phyloP scores from a whole-genome alignment of 2,888 invertebrate genomes.

The Agrypnus murinus region DNA sequence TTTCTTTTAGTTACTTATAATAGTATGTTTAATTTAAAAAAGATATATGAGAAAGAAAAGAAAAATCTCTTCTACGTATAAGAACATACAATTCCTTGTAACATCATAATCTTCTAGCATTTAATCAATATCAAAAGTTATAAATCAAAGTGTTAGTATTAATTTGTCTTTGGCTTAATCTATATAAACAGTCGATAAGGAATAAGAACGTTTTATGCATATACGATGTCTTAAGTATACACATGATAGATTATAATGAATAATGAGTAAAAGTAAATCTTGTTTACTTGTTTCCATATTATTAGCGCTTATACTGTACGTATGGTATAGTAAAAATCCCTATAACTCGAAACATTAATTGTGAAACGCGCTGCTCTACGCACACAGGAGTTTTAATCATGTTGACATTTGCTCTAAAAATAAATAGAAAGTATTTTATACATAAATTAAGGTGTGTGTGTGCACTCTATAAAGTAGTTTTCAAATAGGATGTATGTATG shows the following conservation, averaged over 20 bases:
- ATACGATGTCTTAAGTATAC: slow-evolving; percentile 4
- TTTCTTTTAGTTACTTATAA: no score
- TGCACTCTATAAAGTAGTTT: slow-evolving; percentile 7
- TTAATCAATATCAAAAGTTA: slow-evolving; percentile 12
- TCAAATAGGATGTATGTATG: slow-evolving; percentile 42
- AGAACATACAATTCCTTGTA: no score
- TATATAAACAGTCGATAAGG: slow-evolving; percentile 24
- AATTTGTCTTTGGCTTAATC: slow-evolving; percentile 15
- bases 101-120: background rate
- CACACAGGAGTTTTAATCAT: slow-evolving; percentile 1
- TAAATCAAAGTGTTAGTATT: slow-evolving; percentile 1
- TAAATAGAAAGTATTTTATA: slow-evolving; percentile 27
- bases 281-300: slow-evolving; percentile 16
- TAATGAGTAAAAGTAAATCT: slow-evolving; percentile 30
- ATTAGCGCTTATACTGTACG: slow-evolving; percentile 7
- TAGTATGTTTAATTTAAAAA: no score
- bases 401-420: slow-evolving; percentile 25
- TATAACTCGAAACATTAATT: slow-evolving; percentile 12
- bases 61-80: no score
- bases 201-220: slow-evolving; percentile 20
- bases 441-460: slow-evolving; percentile 41
- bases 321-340: background rate
- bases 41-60: no score
- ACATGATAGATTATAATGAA: slow-evolving; percentile 18
- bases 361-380: slow-evolving; percentile 15